A percentile compares a stretch with the other conserved stretches of the same genome.
phyloP scores from a whole-genome alignment of 2,888 invertebrate species.

The Pinctada fucata region DNA sequence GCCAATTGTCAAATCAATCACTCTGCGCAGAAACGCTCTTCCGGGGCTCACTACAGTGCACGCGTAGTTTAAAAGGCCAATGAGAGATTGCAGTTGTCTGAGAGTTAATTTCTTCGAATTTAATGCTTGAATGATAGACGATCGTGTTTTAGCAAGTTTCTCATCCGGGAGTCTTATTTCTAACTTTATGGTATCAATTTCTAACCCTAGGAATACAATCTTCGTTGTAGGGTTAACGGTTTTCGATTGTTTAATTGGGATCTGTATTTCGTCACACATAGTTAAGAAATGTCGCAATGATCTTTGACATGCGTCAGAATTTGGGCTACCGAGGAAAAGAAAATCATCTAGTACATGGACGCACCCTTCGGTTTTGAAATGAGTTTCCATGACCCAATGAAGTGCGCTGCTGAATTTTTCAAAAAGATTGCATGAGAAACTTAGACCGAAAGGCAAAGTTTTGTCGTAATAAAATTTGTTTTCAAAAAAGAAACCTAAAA shows the following conservation, averaged over 20 bases:
- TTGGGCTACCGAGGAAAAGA: conserved; percentile 18
- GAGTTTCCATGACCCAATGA: conserved; percentile 17
- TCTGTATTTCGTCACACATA: too few relatives aligned
- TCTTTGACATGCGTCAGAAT: too few relatives aligned
- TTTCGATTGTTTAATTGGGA: too few relatives aligned
- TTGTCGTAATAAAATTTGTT: conserved; percentile 31
- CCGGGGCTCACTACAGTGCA: conserved; percentile 35
- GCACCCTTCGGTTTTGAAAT: conserved; percentile 10
- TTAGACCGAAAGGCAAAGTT: too few relatives aligned
- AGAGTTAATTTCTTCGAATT: background rate
- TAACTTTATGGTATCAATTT: background rate
- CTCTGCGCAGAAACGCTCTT: conserved; percentile 29
- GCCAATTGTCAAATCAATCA: conserved; percentile 30
- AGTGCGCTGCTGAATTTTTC: conserved; percentile 28
- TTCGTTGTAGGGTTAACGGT: background rate
- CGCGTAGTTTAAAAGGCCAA: conserved; percentile 37
- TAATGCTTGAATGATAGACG: background rate
- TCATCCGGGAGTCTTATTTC: background rate
- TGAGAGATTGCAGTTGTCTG: conserved; percentile 31
- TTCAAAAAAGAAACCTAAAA: conserved; percentile 23
- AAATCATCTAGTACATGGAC: conserved; percentile 33
- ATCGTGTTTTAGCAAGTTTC: background rate
- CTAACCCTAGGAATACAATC: background rate
- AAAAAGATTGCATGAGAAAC: too few relatives aligned
- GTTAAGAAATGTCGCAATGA: too few relatives aligned